Evolutionary conservation across 2,888 invertebrate genomes (phyloP), one percentile per base, ranked within the genome.

Genomic region (Drosophila mulleri): DNA sequence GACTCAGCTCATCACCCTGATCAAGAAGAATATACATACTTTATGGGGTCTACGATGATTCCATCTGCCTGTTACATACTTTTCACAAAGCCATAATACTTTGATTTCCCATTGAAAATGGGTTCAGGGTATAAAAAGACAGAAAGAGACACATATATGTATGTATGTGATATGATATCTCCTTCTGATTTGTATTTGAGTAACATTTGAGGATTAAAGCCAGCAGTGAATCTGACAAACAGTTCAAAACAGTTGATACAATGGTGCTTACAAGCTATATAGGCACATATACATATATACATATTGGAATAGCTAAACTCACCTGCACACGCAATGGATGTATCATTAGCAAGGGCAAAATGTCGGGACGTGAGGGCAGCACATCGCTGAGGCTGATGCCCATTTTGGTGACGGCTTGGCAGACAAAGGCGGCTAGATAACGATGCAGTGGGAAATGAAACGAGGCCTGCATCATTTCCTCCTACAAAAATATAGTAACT

Each of bases 381-480:
- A 98, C 94, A 88, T 97, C 96, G 73, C 95, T 94, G 41, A 98
- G 94, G 44, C 95, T 94, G 84, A 97, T 94, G 78, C 96, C 97
- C 94, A 97, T 96, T 92, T 95, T 94, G 88, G 96, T 95, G 71
- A 97, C 96, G 54, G 96, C 97, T 92, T 98, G 97, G 92, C 97
- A 96, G 85, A 97, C 94, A 91, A 98, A 97, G 18, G 96, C 96
- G 0, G 97, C 96, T 92, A 98, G 95, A 94, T 98, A 98, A 61
- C 99, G 97, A 94, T 99, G 99, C 84, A 99, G 95, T 23, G 99
- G 99, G 91, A 98, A 95, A 94, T 99, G 99, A 94, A 99, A 99
- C 58, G 98, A 98, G 71, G 98, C 96, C 94, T 98, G 97, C 93
- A 96, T 94, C 93, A 95, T 95, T 92, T 97, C 96, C 91, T 94